phyloP scores from a whole-genome alignment of 2,797 vertebrate species.

The Cyprinodon diabolis region DNA sequence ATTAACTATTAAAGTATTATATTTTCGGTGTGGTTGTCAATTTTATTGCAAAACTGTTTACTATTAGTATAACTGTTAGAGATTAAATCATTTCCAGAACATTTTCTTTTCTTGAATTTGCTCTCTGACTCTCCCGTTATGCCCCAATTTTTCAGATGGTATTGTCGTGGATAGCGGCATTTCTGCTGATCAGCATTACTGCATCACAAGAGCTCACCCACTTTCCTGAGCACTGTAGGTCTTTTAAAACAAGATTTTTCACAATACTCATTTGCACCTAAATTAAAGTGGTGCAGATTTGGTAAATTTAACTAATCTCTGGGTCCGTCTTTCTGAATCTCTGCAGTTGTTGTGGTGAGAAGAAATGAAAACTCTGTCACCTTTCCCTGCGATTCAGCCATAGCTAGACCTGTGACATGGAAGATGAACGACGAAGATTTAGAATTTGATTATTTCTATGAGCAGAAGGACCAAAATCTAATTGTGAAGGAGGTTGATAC shows the following conservation, averaged over 20 bases:
- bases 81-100: not conserved
- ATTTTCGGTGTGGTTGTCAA: not conserved
- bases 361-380: not conserved
- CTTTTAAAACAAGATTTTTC: not conserved
- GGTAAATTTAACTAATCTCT: not conserved
- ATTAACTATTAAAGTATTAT: not conserved
- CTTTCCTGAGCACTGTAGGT: constrained; percentile 68
- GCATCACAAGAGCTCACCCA: constrained; percentile 25
- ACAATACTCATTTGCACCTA: not conserved
- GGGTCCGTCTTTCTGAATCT: not conserved
- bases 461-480: constrained; percentile 23
- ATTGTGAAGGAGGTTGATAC: not conserved
- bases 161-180: constrained; percentile 38
- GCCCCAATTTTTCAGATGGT: constrained; percentile 29
- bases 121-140: constrained; percentile 12
- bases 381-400: constrained; percentile 49
- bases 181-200: constrained; percentile 47
- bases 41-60: not conserved
- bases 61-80: not conserved
- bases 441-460: fast-evolving
- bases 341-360: constrained; percentile 53
- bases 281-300: not conserved
- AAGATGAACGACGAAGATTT: not conserved
- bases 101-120: not conserved
- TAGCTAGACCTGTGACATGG: constrained; percentile 46